Evolutionary conservation across 1,140 invertebrate genomes (phyloP), one percentile per base, ranked within the genome.

Genomic region (Gonioctena quinquepunctata): DNA sequence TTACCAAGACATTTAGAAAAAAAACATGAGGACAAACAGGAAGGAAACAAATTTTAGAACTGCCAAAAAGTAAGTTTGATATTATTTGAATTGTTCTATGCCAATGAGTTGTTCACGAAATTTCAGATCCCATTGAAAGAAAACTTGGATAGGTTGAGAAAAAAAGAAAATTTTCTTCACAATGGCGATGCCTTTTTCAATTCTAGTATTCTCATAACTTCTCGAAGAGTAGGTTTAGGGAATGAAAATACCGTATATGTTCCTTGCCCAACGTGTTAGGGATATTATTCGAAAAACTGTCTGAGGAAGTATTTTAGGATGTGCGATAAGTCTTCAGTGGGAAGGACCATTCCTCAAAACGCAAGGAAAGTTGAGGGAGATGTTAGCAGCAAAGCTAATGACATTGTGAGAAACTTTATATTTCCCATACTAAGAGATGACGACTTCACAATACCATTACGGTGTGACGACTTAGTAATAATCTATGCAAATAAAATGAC

Each of bases 401-500:
- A 21, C n/a, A 27, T 66, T 56, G 48, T 66, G 11, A 13, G 23
- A 57, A 56, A 66, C 8, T 8, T 25, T 56, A 27, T 66, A 6
- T 56, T 66, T 8, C 52, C 65, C 2, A 50, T 66, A 8, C 21
- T 66, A 19, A 16, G 65, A 6, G 27, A 56, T 16, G 63, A 65
- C 52, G 33, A 65, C n/a, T 19, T 65, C n/a, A 42, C 22, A 11
- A 11, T 23, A 21, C 13, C 42, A 5, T 16, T 66, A 11, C 19
- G 27, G 27, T 66, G 23, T 6, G 65, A 66, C 28, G 27, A 66
- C n/a, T 26, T 66, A 11, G 48, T 22, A n/a, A 66, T 57, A 23
- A 18, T 66, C n/a, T 57, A 25, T 27, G 65, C 23, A 16, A 66
- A 66, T 57, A 21, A 50, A 66, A 23, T 66, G 16, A 27, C 49